phyloP scores from a whole-genome alignment of 2,113 vertebrate species.

The Emydura subglobosa region DNA sequence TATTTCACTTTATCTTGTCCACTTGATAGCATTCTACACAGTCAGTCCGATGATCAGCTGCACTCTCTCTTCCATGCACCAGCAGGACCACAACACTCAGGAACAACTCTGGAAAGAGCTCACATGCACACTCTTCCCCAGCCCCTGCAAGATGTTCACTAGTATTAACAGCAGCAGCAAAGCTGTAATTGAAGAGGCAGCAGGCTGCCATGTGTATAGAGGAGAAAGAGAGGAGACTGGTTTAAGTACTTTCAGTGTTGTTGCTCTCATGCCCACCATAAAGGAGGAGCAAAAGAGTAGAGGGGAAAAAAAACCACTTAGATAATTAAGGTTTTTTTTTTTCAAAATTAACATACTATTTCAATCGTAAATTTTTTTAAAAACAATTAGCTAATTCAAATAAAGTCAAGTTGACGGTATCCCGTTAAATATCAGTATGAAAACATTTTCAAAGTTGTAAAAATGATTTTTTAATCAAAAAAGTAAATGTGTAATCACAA shows the following conservation, averaged over 20 bases:
- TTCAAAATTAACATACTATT: neutral
- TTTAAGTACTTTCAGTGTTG: neutral
- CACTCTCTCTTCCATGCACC: constrained; percentile 53
- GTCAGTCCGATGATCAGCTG: neutral
- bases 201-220: constrained; percentile 59
- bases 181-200: constrained; percentile 42
- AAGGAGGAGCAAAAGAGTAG: neutral
- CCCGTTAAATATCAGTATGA: constrained; percentile 58
- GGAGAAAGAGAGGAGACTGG: neutral
- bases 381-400: neutral
- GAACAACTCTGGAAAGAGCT: constrained; percentile 21
- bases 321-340: neutral
- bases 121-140: constrained; percentile 51
- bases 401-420: constrained; percentile 30
- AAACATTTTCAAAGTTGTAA: constrained; percentile 12
- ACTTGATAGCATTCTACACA: constrained; percentile 22
- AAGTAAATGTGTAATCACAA: neutral
- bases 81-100: constrained; percentile 46
- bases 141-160: neutral
- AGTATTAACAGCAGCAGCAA: constrained; percentile 52
- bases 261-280: neutral
- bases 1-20: fast-evolving
- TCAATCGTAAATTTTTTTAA: neutral
- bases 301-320: neutral
- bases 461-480: neutral